These are phyloP conservation scores for Melinaea menophilus DNA, from an alignment of 2,888 invertebrate species.

Conservation along the genomic window DNA sequence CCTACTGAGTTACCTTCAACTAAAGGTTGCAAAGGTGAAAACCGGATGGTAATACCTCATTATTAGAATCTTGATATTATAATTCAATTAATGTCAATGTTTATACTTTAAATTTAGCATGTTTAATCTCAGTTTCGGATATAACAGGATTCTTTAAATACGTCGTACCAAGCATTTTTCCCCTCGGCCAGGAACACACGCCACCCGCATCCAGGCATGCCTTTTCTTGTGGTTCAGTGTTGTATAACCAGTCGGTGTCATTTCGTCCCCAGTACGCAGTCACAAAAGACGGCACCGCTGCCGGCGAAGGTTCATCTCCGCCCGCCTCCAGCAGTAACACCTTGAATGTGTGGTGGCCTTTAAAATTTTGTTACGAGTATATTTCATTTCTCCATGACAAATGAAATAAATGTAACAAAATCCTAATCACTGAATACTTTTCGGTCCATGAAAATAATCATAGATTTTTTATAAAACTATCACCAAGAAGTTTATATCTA, in stretches of 20 bases:
- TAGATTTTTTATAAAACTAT: too few relatives aligned
- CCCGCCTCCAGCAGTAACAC: constrained; percentile 85
- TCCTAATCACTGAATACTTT: too few relatives aligned
- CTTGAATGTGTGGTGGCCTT: constrained; percentile 44
- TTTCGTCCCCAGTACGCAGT: constrained; percentile 79
- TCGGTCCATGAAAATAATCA: too few relatives aligned
- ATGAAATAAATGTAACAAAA: too few relatives aligned
- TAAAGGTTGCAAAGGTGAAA: neutral
- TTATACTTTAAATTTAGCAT: too few relatives aligned
- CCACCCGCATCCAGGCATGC: constrained; percentile 79
- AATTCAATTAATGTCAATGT: too few relatives aligned
- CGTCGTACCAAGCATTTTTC: constrained; percentile 81
- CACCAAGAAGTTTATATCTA: too few relatives aligned
- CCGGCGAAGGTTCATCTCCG: constrained; percentile 81
- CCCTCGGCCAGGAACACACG: constrained; percentile 82
- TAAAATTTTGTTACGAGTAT: neutral
- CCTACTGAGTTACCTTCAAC: neutral
- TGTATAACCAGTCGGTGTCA: constrained; percentile 83
- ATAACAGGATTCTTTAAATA: too few relatives aligned
- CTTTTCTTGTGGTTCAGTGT: constrained; percentile 79
- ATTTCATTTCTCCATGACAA: too few relatives aligned
- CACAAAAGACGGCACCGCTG: constrained; percentile 83
- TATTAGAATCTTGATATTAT: too few relatives aligned
- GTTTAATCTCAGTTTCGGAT: too few relatives aligned
- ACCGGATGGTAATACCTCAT: too few relatives aligned